Percentiles rank a stretch among this genome's conserved stretches.
Conservation (phyloP, 2,888 invertebrate genomes). For the Lapara coniferarum region DNA sequence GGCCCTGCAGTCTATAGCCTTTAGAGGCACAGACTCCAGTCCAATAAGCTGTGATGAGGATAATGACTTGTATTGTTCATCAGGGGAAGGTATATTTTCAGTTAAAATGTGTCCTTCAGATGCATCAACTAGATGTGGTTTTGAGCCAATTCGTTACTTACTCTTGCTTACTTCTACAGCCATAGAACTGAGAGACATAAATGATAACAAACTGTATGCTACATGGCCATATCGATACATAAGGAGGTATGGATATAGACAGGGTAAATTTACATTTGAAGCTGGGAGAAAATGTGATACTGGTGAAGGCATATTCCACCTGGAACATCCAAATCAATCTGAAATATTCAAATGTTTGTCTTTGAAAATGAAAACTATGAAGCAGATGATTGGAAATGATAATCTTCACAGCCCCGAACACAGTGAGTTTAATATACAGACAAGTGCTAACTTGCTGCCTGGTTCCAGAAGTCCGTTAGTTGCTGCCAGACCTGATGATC, state of each 20-base stretch:
- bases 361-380: conserved; percentile 94
- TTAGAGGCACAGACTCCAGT: conserved; percentile 86
- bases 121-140: conserved; percentile 89
- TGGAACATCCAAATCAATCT: conserved; percentile 92
- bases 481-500: conserved; percentile 80
- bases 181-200: conserved; percentile 88
- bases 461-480: conserved; percentile 92
- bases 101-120: conserved; percentile 91
- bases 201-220: conserved; percentile 86
- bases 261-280: conserved; percentile 94
- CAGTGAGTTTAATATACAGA: conserved; percentile 88
- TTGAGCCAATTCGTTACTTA: conserved; percentile 88
- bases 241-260: conserved; percentile 92
- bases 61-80: conserved; percentile 94
- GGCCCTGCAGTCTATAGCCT: conserved; percentile 91
- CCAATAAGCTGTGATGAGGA: conserved; percentile 90
- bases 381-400: conserved; percentile 90
- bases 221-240: conserved; percentile 94
- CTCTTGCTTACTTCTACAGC: conserved; percentile 89
- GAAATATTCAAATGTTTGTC: conserved; percentile 92
- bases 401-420: conserved; percentile 86
- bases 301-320: conserved; percentile 91
- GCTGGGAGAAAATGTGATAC: conserved; percentile 94
- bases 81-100: conserved; percentile 91
- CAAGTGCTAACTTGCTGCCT: conserved; percentile 90